phyloP scores from a whole-genome alignment of 2,888 invertebrate genomes.

The Cheilosia vernalis region DNA sequence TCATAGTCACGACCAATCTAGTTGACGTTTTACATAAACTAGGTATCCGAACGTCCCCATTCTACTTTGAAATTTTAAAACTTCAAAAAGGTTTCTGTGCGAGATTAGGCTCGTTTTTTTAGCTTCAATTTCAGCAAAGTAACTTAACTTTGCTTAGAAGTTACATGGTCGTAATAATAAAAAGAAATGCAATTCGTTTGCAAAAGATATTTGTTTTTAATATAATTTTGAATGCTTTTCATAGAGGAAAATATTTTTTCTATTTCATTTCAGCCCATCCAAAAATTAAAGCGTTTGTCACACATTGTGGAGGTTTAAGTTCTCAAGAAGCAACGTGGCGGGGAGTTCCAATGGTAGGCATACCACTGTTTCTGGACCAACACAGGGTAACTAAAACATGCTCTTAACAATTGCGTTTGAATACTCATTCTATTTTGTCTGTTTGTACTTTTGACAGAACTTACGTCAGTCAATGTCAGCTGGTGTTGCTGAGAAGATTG shows the following conservation, averaged over 20 bases:
- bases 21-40: no score
- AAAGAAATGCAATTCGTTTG: no score
- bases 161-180: no score
- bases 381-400: slow-evolving; percentile 54
- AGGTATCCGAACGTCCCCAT: no score
- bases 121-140: no score
- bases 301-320: slow-evolving; percentile 80
- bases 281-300: slow-evolving; percentile 78
- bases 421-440: neutral
- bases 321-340: slow-evolving; percentile 79
- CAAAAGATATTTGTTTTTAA: no score
- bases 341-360: slow-evolving; percentile 80
- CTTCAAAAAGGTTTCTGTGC: no score
- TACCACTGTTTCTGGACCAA: slow-evolving; percentile 80
- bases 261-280: slow-evolving; percentile 76
- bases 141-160: no score
- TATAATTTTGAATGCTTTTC: neutral
- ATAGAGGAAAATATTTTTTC: neutral
- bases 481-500: slow-evolving; percentile 76
- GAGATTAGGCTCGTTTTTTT: no score
- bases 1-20: no score
- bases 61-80: no score
- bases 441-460: slow-evolving; percentile 52
- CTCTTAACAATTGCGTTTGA: no score
- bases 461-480: slow-evolving; percentile 56